Conservation (phyloP, 2,888 invertebrate species). For the Meiosimyza decipiens region DNA sequence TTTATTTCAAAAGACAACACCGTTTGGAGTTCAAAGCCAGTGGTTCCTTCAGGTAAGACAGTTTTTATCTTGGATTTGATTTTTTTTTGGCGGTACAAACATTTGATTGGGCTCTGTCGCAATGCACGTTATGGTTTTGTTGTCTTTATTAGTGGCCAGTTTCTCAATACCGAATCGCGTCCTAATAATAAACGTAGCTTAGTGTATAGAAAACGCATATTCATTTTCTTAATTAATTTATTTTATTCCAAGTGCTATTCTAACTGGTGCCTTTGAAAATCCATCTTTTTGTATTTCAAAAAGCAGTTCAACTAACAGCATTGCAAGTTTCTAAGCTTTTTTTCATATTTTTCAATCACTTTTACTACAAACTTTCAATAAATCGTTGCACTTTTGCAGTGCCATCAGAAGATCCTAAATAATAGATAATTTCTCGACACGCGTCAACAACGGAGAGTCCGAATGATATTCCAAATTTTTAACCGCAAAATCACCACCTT, state of each 20-base stretch:
- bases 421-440: constrained; percentile 62
- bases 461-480: constrained; percentile 63
- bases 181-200: too few relatives aligned
- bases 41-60: too few relatives aligned
- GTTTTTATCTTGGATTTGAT: too few relatives aligned
- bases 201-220: background rate
- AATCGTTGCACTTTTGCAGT: constrained; percentile 2
- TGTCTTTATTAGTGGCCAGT: too few relatives aligned
- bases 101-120: too few relatives aligned
- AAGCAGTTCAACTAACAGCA: constrained; percentile 6
- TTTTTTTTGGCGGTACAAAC: too few relatives aligned
- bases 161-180: too few relatives aligned
- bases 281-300: background rate
- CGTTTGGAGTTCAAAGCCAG: too few relatives aligned
- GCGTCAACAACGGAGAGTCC: constrained; percentile 61
- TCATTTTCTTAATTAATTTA: background rate
- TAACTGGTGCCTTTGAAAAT: constrained; percentile 21
- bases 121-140: too few relatives aligned
- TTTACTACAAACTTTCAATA: constrained; percentile 2
- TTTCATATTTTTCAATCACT: background rate
- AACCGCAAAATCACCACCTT: constrained; percentile 61
- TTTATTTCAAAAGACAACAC: too few relatives aligned
- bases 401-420: constrained; percentile 47
- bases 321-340: background rate
- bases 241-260: constrained; percentile 25